A percentile compares a stretch with the other conserved stretches of the same genome.
Conservation (phyloP, 2,888 invertebrate species). For the Clivina fossor region DNA sequence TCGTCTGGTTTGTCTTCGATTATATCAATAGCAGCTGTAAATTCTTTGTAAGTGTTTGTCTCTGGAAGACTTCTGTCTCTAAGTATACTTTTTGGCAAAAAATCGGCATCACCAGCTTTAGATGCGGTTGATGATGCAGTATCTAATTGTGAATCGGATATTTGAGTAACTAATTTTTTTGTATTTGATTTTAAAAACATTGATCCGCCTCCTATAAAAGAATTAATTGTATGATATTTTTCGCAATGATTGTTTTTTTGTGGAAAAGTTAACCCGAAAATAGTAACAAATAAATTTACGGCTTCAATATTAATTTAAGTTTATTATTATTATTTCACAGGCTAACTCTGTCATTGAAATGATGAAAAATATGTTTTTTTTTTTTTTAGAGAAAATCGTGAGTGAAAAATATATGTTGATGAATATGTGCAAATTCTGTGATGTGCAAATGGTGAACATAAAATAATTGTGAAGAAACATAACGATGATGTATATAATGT, state of each 20-base stretch:
- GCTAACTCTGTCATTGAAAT: slow-evolving; percentile 8
- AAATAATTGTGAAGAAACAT: slow-evolving; percentile 14
- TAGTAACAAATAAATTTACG: slow-evolving; percentile 49
- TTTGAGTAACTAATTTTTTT: slow-evolving; percentile 45
- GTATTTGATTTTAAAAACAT: slow-evolving; percentile 64
- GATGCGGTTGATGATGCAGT: slow-evolving; percentile 13
- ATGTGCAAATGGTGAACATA: slow-evolving; percentile 18
- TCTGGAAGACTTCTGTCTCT: slow-evolving; percentile 59
- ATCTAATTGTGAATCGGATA: slow-evolving; percentile 23
- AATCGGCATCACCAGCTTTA: slow-evolving; percentile 41
- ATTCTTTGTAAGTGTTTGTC: slow-evolving; percentile 44
- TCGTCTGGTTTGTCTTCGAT: slow-evolving; percentile 58
- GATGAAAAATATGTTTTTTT: slow-evolving; percentile 7
- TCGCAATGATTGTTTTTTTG: not conserved
- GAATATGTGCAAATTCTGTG: slow-evolving; percentile 16
- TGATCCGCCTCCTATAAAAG: slow-evolving; percentile 58
- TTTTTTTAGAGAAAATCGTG: not conserved
- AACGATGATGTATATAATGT: not conserved
- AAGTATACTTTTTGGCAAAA: slow-evolving; percentile 62
- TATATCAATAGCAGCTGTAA: slow-evolving; percentile 36
- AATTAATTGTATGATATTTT: slow-evolving; percentile 17
- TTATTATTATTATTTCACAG: slow-evolving; percentile 41
- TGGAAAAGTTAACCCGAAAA: slow-evolving; percentile 24
- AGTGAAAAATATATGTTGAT: not conserved
- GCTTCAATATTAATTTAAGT: slow-evolving; percentile 56